Base-by-base conservation (phyloP, 2,797 vertebrate genomes). In the Salarias fasciatus region DNA sequence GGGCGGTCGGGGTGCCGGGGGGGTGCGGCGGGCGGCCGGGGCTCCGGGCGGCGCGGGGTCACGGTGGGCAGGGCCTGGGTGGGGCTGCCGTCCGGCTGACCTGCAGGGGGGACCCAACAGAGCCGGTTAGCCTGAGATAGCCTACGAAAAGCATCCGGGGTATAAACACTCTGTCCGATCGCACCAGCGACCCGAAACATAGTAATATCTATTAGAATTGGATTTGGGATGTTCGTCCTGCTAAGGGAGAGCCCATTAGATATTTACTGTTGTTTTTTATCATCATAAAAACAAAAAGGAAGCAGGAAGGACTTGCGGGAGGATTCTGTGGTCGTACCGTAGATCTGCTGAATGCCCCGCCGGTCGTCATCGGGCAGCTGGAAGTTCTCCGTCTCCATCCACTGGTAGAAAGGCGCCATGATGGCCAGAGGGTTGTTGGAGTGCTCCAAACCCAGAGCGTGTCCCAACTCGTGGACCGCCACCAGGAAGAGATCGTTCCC, bases 341-440 rank as follows among this genome's bases (percentile, higher is more conserved):
- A 99, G 58, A 99, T 97, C 89, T 95, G 96, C 67, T 99, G 97
- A 51, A 99, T 96, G 46, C 97, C 97, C 33, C 89, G 90, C 13
- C 92, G 92, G 77, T 99, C 97, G 0, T 99, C 97, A 1, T 98
- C 96, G 0, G 97, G 97, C 56, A 99, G 86, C 85, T 95, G 92
- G 90, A 99, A 99, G 85, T 95, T 91, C 5, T 98, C 96, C 0
- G 94, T 97, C 84, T 99, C 97, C 97, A 99, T 99, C 96, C 97
- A 99, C 63, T 99, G 97, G 88, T 99, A 99, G 86, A 99, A 99
- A 0, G 97, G 97, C 0, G 97, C 97, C 97, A 99, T 99, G 86
- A 99, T 99, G 69, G 97, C 97, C 0, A 91, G 86, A 1, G 97
- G 97, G 83, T 99, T 97, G 88, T 94, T 97, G 29, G 97, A 99